These are phyloP conservation scores for Leiothrix lutea DNA, from an alignment of 2,113 vertebrate genomes.

Conservation along the genomic window DNA sequence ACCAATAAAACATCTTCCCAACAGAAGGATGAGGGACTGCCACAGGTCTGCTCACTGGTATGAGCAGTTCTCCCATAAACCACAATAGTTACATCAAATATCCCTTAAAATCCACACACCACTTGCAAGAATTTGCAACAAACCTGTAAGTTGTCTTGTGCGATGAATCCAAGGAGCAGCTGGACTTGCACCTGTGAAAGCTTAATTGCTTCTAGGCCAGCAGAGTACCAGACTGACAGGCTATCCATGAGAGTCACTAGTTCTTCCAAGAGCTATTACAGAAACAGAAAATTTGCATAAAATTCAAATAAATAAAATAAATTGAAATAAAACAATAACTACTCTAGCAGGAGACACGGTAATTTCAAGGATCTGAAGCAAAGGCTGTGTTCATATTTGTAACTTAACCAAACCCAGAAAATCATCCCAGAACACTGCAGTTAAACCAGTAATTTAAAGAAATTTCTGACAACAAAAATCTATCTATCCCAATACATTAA, in stretches of 20 bases:
- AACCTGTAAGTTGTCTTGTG: slow-evolving; percentile 90
- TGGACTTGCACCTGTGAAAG: slow-evolving; percentile 91
- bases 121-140: slow-evolving; percentile 7
- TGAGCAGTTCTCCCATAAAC: not conserved
- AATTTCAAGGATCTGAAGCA: not conserved
- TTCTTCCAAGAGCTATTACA: slow-evolving; percentile 84
- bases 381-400: not conserved
- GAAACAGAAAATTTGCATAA: not conserved
- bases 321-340: not conserved
- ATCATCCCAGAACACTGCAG: not conserved
- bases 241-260: slow-evolving; percentile 89
- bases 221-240: slow-evolving; percentile 89
- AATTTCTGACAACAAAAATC: not conserved
- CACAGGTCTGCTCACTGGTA: not conserved
- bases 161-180: slow-evolving; percentile 94
- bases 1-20: not conserved
- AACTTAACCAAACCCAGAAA: not conserved
- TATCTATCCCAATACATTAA: not conserved
- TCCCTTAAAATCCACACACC: not conserved
- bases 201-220: slow-evolving; percentile 81
- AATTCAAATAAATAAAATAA: not conserved
- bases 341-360: not conserved
- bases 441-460: not conserved
- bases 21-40: not conserved
- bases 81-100: not conserved